A percentile compares a stretch with the other conserved stretches of the same genome.
Conservation (phyloP, 2,888 invertebrate genomes). For the Lucinisca nassula region DNA sequence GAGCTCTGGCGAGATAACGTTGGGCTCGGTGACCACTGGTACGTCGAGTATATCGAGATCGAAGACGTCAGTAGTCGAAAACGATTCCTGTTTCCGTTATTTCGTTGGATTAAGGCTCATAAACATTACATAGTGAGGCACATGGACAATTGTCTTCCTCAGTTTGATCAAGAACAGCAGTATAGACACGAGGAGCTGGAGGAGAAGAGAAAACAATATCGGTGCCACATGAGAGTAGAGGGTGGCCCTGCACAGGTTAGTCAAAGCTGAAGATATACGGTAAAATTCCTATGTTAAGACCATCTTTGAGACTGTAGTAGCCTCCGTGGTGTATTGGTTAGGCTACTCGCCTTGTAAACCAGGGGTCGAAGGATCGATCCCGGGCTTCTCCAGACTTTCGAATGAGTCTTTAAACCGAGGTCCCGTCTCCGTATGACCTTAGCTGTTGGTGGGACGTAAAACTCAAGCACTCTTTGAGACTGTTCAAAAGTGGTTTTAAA, state of each 20-base stretch:
- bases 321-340: no score
- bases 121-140: constrained; percentile 84
- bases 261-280: no score
- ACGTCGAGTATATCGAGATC: constrained; percentile 82
- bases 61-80: constrained; percentile 69
- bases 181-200: constrained; percentile 86
- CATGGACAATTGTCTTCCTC: constrained; percentile 87
- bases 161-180: constrained; percentile 85
- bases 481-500: no score
- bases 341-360: no score
- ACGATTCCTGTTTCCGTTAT: constrained; percentile 85
- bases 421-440: no score
- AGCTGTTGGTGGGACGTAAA: no score
- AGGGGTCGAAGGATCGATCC: no score
- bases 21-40: constrained; percentile 87
- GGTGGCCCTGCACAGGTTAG: constrained; percentile 75
- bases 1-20: constrained; percentile 87
- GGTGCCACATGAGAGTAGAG: constrained; percentile 62
- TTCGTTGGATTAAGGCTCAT: constrained; percentile 87
- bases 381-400: no score
- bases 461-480: no score
- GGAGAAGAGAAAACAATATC: constrained; percentile 82
- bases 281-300: no score
- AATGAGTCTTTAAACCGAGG: no score
- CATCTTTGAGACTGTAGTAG: no score